Base-by-base conservation (phyloP, 2,888 invertebrate species). In the Linnaemya tessellans region DNA sequence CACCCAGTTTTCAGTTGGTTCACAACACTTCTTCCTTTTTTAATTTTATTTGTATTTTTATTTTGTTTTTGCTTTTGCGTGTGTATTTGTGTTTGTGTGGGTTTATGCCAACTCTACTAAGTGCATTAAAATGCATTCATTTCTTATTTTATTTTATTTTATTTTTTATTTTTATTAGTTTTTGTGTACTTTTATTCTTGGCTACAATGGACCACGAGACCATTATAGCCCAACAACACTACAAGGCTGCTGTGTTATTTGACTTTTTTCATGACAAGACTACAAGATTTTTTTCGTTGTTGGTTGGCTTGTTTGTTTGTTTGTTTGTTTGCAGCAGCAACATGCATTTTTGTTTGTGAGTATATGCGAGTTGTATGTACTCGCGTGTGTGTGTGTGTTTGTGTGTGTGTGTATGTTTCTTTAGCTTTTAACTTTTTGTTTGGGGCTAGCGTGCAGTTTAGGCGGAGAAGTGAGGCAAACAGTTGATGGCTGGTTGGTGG, bases 81-180 rank as follows among this genome's bases (percentile, higher is more conserved):
- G 54, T 74, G 38, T 56, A 8, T 65, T 73, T 58, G 65, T 73
- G 56, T 20, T 46, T 85, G 79, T 85, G 85, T 85, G 85, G 85
- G 85, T 85, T 85, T 85, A 74, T 79, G 82, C 78, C 73, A 81
- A 75, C 62, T 75, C 82, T 51, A 68, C 62, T 71, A 80, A 82
- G 74, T 85, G 85, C 85, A 85, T 82, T 79, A 85, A 82, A 85
- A 85, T 85, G 82, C 82, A 82, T 82, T 85, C 71, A 75, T 82
- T 82, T 74, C 68, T 65, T 80, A 60, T 71, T 56, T 51, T 54
- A 11, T 30, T 38, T 30, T 30, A 30, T 30, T 30, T 30, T 30
- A 5, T 30, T 38, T 30, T 30, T 41, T 3, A 25, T 35, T 58
- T 46, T 46, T 60, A 64, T 74, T 65, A 30, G 65, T 75, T 74